phyloP scores from a whole-genome alignment of 2,888 invertebrate genomes.

The Magallana nippona region DNA sequence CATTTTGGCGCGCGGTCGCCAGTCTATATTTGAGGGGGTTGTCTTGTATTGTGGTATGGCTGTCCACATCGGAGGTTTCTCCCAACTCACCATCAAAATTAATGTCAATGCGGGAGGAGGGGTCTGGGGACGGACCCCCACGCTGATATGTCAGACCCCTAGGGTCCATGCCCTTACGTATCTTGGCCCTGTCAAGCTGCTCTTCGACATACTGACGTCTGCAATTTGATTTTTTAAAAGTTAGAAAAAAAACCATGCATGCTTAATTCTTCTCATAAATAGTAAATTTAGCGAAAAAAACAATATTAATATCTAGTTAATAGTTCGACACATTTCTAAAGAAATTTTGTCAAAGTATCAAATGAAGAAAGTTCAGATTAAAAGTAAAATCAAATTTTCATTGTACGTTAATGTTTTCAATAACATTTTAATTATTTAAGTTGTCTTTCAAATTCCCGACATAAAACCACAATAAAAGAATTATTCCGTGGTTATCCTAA shows the following conservation, averaged over 20 bases:
- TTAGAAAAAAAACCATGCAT: not conserved
- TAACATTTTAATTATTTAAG: no score
- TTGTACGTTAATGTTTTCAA: no score
- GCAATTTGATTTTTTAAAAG: conserved; percentile 5
- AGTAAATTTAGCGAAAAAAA: no score
- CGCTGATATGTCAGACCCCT: conserved; percentile 67
- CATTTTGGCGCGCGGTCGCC: conserved; percentile 58
- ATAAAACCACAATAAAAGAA: no score
- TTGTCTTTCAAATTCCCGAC: no score
- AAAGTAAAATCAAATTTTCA: no score
- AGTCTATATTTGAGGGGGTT: conserved; percentile 62
- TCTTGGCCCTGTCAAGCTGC: conserved; percentile 65
- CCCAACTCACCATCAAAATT: conserved; percentile 55
- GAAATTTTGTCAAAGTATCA: no score
- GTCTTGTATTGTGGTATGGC: conserved; percentile 60
- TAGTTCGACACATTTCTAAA: no score
- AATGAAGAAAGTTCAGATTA: no score
- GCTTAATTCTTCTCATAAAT: no score
- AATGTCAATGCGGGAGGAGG: conserved; percentile 60
- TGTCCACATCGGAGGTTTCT: conserved; percentile 58
- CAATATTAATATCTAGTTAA: no score
- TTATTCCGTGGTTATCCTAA: no score
- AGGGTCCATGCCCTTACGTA: conserved; percentile 60
- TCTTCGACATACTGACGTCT: conserved; percentile 66
- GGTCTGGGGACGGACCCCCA: conserved; percentile 59